Base-by-base conservation (phyloP, 1,140 invertebrate genomes). In the Chrysopa pallens region DNA sequence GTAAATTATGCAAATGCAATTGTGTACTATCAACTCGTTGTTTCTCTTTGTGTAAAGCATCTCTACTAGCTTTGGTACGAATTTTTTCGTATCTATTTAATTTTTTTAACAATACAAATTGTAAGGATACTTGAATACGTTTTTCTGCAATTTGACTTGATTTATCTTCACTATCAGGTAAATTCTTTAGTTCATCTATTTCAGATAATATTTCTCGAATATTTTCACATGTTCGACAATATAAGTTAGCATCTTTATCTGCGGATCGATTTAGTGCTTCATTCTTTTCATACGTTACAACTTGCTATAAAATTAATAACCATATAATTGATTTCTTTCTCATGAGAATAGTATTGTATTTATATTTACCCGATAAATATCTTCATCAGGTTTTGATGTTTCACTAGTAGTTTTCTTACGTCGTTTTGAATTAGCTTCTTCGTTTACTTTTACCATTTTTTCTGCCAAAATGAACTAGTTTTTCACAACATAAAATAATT, bases 11-110 rank as follows among this genome's bases (percentile, higher is more conserved):
- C 42, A 93, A 69, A 50, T 89, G 82, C 14, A 97, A 63, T 66
- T 94, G 85, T 50, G 80, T 81, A 44, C 80, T 80, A 53, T 96
- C 92, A 0, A 93, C 87, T 50, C 79, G 79, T 50, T 80, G 78
- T 60, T 93, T 92, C 42, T 82, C 81, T 59, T 77, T 67, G 39
- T 74, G 70, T 4, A 84, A 66, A 13, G 74, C 72, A 64, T 95
- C 89, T 43, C 87, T 67, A 0, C 80, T 78, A 52, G 76, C 72
- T 55, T 88, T 82, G 36, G 83, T 80, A 6, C 81, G 68, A 28
- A 92, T 76, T 64, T 95, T 94, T 52, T 91, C 84, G 46, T 91
- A 67, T 36, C 91, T 69, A 64, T 95, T 96, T 0, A 94, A 59
- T 60, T 91, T 92, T 55, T 92, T 92, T 13, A 94, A 60, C 38